Conservation (phyloP, 2,113 vertebrate genomes). For the Otolemur garnettii region DNA sequence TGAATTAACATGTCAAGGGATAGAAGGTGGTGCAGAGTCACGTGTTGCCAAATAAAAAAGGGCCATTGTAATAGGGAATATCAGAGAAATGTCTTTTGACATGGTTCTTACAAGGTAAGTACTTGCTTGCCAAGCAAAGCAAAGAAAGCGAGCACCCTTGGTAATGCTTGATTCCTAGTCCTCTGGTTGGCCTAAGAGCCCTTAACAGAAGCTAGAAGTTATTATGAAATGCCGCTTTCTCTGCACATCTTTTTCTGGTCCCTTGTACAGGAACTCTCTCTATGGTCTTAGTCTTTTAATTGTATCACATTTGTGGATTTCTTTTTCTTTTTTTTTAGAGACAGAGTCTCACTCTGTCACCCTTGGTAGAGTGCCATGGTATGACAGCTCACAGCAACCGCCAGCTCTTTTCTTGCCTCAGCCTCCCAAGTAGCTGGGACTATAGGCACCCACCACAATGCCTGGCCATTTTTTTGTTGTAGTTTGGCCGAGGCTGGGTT, state of each 20-base stretch:
- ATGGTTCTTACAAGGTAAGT: neutral
- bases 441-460: too few species aligned
- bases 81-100: neutral
- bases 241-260: neutral
- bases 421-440: too few species aligned
- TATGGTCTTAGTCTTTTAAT: neutral
- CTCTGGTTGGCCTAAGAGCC: neutral
- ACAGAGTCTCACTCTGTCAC: too few species aligned
- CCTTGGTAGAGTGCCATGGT: too few species aligned
- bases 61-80: neutral
- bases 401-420: too few species aligned
- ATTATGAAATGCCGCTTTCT: constrained; percentile 62
- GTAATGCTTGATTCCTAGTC: neutral
- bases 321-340: neutral
- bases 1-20: neutral
- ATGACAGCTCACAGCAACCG: too few species aligned
- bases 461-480: too few species aligned
- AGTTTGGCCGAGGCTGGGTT: too few species aligned
- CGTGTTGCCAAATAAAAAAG: neutral
- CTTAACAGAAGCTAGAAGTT: neutral
- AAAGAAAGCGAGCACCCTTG: neutral
- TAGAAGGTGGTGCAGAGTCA: neutral
- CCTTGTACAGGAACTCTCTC: constrained; percentile 63
- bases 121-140: neutral
- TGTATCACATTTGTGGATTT: constrained; percentile 51